Conservation (phyloP, 2,113 vertebrate species). For the Prietella phreatophila region DNA sequence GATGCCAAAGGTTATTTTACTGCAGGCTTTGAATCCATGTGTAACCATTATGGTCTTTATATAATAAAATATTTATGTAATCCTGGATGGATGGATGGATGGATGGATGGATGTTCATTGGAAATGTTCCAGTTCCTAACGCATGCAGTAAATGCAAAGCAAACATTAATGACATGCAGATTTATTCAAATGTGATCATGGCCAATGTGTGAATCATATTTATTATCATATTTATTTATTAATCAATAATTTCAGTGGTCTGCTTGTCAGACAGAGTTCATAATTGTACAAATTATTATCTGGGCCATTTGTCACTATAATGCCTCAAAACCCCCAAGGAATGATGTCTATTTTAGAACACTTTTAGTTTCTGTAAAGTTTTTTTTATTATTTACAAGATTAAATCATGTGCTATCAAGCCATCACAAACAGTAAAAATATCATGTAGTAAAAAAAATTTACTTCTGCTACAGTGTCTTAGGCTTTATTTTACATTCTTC, state of each 20-base stretch:
- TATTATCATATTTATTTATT: slow-evolving; percentile 32
- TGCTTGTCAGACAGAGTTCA: slow-evolving; percentile 33
- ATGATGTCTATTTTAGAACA: slow-evolving; percentile 14
- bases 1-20: neutral
- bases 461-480: neutral
- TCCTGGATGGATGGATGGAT: too few species aligned
- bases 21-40: neutral
- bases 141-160: neutral
- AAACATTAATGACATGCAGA: slow-evolving; percentile 21
- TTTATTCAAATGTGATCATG: slow-evolving; percentile 9
- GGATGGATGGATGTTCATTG: too few species aligned
- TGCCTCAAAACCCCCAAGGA: slow-evolving; percentile 8
- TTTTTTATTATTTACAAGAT: slow-evolving; percentile 16
- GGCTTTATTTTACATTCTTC: neutral
- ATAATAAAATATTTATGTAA: neutral
- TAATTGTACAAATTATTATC: slow-evolving; percentile 31
- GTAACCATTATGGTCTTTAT: neutral
- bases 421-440: neutral
- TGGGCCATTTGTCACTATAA: neutral
- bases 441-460: neutral
- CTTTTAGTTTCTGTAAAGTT: neutral
- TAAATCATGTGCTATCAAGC: neutral
- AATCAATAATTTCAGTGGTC: slow-evolving; percentile 29
- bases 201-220: neutral
- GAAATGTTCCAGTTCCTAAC: neutral